These are phyloP conservation scores for Urocynchramus pylzowi DNA, from an alignment of 2,113 vertebrate genomes.

Conservation along the genomic window DNA sequence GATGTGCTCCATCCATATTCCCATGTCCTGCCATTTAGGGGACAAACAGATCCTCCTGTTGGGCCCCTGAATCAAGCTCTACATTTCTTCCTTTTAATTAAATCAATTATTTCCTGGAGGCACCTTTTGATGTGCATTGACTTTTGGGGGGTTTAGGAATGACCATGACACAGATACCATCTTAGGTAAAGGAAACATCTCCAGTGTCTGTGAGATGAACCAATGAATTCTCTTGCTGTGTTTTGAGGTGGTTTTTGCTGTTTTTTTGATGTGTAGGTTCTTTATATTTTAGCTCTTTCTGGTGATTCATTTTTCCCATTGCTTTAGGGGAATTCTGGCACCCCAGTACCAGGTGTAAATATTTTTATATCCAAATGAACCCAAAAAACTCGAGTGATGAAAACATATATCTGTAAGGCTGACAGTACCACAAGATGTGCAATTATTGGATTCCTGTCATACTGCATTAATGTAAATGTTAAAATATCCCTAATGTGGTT, in stretches of 20 bases:
- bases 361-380: background rate
- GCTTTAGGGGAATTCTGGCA: background rate
- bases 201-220: background rate
- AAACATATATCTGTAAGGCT: background rate
- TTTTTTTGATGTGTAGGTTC: background rate
- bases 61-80: background rate
- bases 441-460: background rate
- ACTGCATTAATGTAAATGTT: background rate
- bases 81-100: background rate
- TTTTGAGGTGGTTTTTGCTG: background rate
- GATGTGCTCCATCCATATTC: rapidly evolving
- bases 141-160: background rate
- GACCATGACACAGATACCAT: background rate
- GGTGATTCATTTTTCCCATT: background rate
- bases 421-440: background rate
- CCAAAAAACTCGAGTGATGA: background rate
- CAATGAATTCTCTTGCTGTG: rapidly evolving
- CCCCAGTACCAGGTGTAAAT: background rate
- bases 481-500: background rate
- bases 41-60: rapidly evolving
- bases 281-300: background rate
- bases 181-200: background rate
- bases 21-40: rapidly evolving
- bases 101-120: background rate
- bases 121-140: rapidly evolving